Base-by-base conservation (phyloP, 2,113 vertebrate genomes). In the Rhinopomastus cyanomelas region DNA sequence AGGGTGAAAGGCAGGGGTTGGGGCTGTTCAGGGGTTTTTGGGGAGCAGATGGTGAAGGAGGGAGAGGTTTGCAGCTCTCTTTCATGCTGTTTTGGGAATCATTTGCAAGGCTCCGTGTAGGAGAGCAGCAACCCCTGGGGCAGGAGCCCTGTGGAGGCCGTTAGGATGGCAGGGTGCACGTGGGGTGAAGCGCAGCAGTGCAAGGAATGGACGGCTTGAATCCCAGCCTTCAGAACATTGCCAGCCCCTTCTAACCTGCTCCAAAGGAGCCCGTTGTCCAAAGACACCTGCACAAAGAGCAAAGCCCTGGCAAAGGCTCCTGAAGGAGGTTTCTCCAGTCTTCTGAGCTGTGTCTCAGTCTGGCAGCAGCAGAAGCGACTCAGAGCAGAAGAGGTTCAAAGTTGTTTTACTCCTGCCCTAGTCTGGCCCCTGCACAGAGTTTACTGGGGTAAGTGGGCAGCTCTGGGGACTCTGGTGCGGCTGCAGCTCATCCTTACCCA, bases 231-330 rank as follows among this genome's bases (percentile, higher is more conserved):
- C 46, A 68, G 27, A 20, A 59, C 55, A 51, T 5, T 42, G 74
- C 78, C 19, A 89, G 22, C 20, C 83, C 79, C 65, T n/a, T 80
- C 71, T 37, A 61, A 79, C 29, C 25, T 46, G 6, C 73, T 67
- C 30, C 34, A 61, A 52, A 72, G 17, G 69, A 69, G 52, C 9
- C 2, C 9, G 56, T 87, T 83, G 77, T 73, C 18, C 32, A 65
- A 55, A 76, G 25, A 77, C 52, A 67, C 16, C 27, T 71, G 34
- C 85, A 39, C 23, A 71, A 75, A 77, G 14, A 66, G 88, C n/a
- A 81, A 92, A 87, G 83, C 18, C 27, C 48, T 81, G 39, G 12
- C 48, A 81, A 90, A 92, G 76, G 76, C n/a, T 72, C 87, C 39
- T 42, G 8, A 6, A 60, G 39, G 51, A 81, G 23, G 76, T 69